Evolutionary conservation across 1,140 invertebrate genomes (phyloP), one percentile per base, ranked within the genome.

Genomic region (Drosophila sulfurigaster): DNA sequence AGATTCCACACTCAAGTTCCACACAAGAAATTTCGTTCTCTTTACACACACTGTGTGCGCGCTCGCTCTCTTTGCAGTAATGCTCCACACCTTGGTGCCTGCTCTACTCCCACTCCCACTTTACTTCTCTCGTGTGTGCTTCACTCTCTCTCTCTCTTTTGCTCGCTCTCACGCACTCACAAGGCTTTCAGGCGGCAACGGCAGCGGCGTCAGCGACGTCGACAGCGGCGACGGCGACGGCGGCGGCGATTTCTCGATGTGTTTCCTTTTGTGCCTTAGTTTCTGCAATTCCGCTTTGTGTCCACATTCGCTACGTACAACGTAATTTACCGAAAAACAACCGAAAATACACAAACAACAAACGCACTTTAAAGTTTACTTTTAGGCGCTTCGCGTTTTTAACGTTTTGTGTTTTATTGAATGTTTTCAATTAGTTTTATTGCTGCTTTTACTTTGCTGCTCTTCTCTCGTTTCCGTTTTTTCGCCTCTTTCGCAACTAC

Each of bases 201-300:
- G 66, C 83, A 83, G 83, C 82, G 51, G 25, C 38, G 38, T 41
- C 38, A 32, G 7, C 30, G 30, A 32, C 30, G 30, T 32, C 54
- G 32, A 56, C 25, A 25, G 5, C 49, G 49, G 20, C 15, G 81
- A 68, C 73, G 62, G 73, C 78, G 49, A 5, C 49, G 49, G 20
- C 15, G 81, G 68, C 73, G 62, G 77, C 78, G 54, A 74, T 43
- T 67, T 80, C 46, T 82, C 69, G 75, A 62, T 80, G 45, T 77
- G 77, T 74, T 88, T 80, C 69, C 54, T 75, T 82, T 78, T 70
- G 58, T 64, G 78, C 54, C 63, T 75, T 69, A 88, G 59, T 87
- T 87, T 75, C 56, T 72, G 63, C 85, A 49, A 83, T 83, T 87
- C 59, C 74, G 62, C 41, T 89, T 87, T 87, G 78, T 66, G 68